A percentile compares a stretch with the other conserved stretches of the same genome.
Conservation (phyloP, 2,113 vertebrate genomes). For the Colius striatus region DNA sequence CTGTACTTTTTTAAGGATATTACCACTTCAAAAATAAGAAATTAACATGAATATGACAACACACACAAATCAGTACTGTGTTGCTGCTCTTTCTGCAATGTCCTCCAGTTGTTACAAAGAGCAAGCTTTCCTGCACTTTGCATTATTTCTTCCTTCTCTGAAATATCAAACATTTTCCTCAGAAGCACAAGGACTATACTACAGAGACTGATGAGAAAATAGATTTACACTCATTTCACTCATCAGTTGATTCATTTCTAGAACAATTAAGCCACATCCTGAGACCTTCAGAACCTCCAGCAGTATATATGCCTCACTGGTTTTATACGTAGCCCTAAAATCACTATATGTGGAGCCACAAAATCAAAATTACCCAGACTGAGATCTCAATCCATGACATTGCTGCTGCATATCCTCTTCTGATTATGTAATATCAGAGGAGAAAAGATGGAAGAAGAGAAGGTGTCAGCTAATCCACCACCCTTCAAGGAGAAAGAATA, state of each 20-base stretch:
- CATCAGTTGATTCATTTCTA: background rate
- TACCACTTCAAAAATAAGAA: background rate
- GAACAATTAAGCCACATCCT: background rate
- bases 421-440: background rate
- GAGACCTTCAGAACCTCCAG: background rate
- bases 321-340: background rate
- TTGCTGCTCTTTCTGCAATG: background rate
- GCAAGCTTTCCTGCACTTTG: background rate
- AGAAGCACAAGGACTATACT: background rate
- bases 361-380: background rate
- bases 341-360: background rate
- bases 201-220: background rate
- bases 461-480: background rate
- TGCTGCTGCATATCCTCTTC: background rate
- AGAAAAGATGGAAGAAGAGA: background rate
- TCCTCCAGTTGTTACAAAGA: fast-evolving
- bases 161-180: background rate
- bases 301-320: background rate
- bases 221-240: background rate
- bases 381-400: background rate
- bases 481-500: background rate
- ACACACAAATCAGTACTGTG: background rate
- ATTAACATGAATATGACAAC: background rate
- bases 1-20: background rate
- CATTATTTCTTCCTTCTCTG: background rate